These are phyloP conservation scores for Psittacula cyanocephala DNA, from an alignment of 2,113 vertebrate species.

Conservation along the genomic window DNA sequence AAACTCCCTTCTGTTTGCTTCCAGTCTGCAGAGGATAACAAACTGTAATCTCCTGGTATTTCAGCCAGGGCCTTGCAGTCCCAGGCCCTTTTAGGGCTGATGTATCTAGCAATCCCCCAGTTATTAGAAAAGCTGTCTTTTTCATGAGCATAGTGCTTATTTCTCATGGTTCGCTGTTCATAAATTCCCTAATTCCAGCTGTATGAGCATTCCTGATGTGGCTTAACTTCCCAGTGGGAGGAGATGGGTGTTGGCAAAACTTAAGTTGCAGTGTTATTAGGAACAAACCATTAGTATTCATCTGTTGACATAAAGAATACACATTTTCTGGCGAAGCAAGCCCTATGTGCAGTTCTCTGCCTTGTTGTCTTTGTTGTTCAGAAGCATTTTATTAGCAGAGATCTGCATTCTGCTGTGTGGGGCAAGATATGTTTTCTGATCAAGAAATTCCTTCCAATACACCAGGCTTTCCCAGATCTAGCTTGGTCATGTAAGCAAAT, in stretches of 20 bases:
- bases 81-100: neutral
- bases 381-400: neutral
- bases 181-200: neutral
- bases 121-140: neutral
- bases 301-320: neutral
- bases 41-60: neutral
- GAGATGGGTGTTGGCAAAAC: neutral
- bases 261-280: fast-evolving
- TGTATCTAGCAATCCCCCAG: neutral
- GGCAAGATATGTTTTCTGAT: neutral
- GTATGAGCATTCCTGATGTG: neutral
- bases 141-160: neutral
- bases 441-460: neutral
- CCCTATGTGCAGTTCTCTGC: neutral
- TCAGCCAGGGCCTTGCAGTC: neutral
- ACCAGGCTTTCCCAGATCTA: neutral
- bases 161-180: neutral
- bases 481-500: fast-evolving
- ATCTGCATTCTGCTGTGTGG: neutral
- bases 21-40: neutral
- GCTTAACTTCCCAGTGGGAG: neutral
- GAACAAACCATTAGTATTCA: neutral
- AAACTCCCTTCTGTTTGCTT: neutral
- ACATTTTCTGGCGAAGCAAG: neutral
- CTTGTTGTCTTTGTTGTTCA: neutral